Evolutionary conservation across 2,888 invertebrate species (phyloP), one percentile per base, ranked within the genome.

Genomic region (Caradrina clavipalpis): DNA sequence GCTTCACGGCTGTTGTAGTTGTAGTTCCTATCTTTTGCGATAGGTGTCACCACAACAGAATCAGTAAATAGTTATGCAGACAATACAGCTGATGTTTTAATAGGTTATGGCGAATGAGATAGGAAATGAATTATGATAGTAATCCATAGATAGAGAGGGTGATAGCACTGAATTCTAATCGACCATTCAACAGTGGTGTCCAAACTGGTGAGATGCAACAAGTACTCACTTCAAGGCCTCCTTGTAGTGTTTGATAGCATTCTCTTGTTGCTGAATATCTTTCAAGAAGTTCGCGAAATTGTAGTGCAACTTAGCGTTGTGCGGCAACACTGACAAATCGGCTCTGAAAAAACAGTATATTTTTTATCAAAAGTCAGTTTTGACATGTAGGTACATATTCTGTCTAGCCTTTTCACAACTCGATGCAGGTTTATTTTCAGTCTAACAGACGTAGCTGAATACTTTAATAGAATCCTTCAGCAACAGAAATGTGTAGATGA

Each of bases 221-320:
- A 11, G 22, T 19, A 71, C 97, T 96, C 92, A 98, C 98, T 97
- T 97, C 60, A 98, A 94, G 35, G 98, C 98, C 89, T 97, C 97
- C 86, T 97, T 97, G 94, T 98, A 98, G 94, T 98, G 98, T 82
- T 97, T 94, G 81, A 97, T 97, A 26, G 98, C 98, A 76, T 96
- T 96, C 82, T 97, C 97, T 70, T 97, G 97, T 85, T 97, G 96
- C 51, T 97, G 97, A 55, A 97, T 96, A 91, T 98, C 98, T 90
- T 98, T 97, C 82, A 98, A 96, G 91, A 98, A 97, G 96, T 98
- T 98, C 56, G 97, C 98, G 88, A 98, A 98, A 95, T 98, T 98
- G 96, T 98, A 98, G 94, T 98, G 98, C 94, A 98, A 97, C 94
- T 98, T 98, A 67, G 98, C 98, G 91, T 98, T 99, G 93, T 98